Evolutionary conservation across 2,113 vertebrate genomes (phyloP).

Genomic region (Ctenomys sociabilis): DNA sequence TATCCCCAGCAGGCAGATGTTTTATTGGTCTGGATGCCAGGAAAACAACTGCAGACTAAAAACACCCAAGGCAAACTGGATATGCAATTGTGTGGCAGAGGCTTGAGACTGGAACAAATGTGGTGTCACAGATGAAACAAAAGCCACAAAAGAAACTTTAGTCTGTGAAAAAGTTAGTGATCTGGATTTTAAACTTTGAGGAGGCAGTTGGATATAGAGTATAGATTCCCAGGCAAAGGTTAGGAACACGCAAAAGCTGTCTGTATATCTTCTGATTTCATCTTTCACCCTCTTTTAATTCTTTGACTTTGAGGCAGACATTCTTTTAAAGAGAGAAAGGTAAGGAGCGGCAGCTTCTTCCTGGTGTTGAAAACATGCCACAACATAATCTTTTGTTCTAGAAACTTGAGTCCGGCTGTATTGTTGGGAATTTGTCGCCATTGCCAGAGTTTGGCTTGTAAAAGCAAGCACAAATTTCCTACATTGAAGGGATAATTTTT

Average conservation of each 20-base stretch:
- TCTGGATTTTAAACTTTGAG: neutral
- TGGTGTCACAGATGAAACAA: neutral
- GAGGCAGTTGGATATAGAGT: neutral
- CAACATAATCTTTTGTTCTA: neutral
- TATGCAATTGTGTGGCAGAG: too few species aligned
- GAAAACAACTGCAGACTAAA: neutral
- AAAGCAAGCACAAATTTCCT: neutral
- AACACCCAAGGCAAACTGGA: neutral
- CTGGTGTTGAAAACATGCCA: neutral
- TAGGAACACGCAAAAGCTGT: neutral
- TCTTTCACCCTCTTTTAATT: neutral
- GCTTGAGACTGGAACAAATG: neutral
- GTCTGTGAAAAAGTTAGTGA: neutral
- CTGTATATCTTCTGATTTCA: neutral
- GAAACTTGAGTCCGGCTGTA: neutral
- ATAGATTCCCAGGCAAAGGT: neutral
- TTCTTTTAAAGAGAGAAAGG: constrained; percentile 20
- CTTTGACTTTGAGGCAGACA: neutral
- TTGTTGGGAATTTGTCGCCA: too few species aligned
- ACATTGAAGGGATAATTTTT: neutral
- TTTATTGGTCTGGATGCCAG: neutral
- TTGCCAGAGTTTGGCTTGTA: neutral
- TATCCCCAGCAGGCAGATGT: neutral
- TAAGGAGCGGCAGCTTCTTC: neutral
- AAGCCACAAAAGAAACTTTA: neutral